Percentiles rank a stretch among this genome's conserved stretches.
These are phyloP conservation scores for Sciaenops ocellatus DNA, from an alignment of 2,797 vertebrate genomes.

Conservation along the genomic window DNA sequence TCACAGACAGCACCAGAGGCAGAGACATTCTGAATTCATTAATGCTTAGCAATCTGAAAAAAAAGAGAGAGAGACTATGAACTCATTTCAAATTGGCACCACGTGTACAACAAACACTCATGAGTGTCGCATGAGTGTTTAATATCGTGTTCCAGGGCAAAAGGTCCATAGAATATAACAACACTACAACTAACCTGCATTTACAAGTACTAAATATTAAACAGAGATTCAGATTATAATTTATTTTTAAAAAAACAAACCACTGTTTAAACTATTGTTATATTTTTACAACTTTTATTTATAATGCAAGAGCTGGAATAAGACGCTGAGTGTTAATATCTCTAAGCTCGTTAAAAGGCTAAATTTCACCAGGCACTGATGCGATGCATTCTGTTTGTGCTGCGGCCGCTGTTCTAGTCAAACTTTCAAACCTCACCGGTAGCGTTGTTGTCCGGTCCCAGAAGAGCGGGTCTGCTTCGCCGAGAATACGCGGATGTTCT, in stretches of 20 bases:
- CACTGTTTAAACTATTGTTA: neutral
- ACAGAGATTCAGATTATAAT: conserved; percentile 8
- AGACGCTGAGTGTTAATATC: conserved; percentile 2
- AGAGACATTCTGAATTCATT: conserved; percentile 66
- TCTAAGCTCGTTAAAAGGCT: conserved; percentile 1
- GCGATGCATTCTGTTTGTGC: too few relatives aligned
- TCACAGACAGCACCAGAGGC: conserved; percentile 68
- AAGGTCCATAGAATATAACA: conserved; percentile 22
- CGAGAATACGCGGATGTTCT: too few relatives aligned
- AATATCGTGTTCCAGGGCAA: conserved; percentile 19
- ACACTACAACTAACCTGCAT: conserved; percentile 23
- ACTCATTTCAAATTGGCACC: conserved; percentile 50
- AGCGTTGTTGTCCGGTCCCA: too few relatives aligned
- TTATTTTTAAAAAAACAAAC: neutral
- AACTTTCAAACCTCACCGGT: too few relatives aligned
- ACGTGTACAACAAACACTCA: conserved; percentile 40
- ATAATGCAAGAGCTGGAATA: neutral
- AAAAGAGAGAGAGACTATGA: conserved; percentile 28
- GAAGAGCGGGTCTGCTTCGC: too few relatives aligned
- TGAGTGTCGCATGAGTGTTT: conserved; percentile 25
- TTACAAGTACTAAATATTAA: conserved; percentile 11
- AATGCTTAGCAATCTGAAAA: conserved; percentile 48
- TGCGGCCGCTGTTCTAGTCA: too few relatives aligned
- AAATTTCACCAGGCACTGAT: too few relatives aligned
- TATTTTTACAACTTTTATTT: conserved; percentile 10